Evolutionary conservation across 2,113 vertebrate genomes (phyloP).

Genomic region (Xenotilapia leptura): DNA sequence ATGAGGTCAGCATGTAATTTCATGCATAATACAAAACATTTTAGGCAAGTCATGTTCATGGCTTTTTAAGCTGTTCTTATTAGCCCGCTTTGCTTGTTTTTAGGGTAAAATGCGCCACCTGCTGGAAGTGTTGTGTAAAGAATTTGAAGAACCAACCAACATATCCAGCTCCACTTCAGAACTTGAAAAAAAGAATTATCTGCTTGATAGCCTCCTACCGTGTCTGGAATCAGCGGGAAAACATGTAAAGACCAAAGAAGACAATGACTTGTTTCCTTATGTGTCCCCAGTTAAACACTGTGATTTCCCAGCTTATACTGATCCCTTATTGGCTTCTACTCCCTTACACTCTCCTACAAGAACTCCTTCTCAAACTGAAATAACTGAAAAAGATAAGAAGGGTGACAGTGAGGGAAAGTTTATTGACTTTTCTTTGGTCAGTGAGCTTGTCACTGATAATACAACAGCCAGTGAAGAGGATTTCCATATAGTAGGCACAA

Average conservation of each 20-base stretch:
- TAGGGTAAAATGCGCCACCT: slow-evolving; percentile 76
- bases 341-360: background rate
- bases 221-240: background rate
- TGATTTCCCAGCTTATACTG: background rate
- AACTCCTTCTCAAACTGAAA: background rate
- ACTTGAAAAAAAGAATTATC: background rate
- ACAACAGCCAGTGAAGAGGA: background rate
- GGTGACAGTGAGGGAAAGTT: background rate
- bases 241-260: slow-evolving; percentile 12
- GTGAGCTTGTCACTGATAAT: background rate
- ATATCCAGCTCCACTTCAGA: background rate
- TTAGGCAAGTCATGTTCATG: background rate
- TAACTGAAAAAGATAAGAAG: background rate
- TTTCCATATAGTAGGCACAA: background rate
- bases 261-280: background rate
- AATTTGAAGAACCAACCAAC: slow-evolving; percentile 52
- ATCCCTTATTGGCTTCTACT: background rate
- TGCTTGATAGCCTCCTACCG: background rate
- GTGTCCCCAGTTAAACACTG: slow-evolving; percentile 1
- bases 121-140: slow-evolving; percentile 66
- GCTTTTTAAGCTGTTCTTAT: background rate
- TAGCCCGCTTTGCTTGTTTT: background rate
- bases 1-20: slow-evolving; percentile 51
- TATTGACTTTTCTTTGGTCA: background rate
- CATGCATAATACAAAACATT: background rate